Conservation (phyloP, 2,797 vertebrate genomes). For the Rhinoraja longicauda region DNA sequence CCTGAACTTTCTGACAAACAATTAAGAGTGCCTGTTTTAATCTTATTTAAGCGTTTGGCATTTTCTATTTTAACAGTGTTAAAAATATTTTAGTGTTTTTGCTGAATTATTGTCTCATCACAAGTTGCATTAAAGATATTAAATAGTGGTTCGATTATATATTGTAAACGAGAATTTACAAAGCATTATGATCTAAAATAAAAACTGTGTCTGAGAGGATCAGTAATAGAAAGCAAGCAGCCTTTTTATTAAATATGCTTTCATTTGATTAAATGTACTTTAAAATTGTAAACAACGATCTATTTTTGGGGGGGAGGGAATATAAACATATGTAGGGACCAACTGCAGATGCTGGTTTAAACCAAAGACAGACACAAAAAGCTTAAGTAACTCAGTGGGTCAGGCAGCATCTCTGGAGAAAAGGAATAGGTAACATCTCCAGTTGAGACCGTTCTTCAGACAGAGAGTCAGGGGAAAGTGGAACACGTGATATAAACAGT, state of each 20-base stretch:
- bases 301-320: not conserved
- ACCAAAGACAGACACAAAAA: no score
- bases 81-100: not conserved
- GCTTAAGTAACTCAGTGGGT: no score
- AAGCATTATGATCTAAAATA: slow-evolving; percentile 13
- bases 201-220: not conserved
- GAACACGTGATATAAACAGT: no score
- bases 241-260: not conserved
- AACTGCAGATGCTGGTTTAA: no score
- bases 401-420: no score
- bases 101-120: not conserved
- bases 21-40: slow-evolving; percentile 22
- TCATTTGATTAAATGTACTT: not conserved
- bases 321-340: no score
- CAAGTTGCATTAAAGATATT: not conserved
- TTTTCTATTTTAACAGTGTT: slow-evolving; percentile 3
- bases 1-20: not conserved
- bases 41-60: not conserved
- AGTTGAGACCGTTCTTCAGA: no score
- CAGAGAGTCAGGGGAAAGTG: no score
- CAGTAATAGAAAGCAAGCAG: not conserved
- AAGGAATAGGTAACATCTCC: no score
- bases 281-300: no score
- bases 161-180: not conserved
- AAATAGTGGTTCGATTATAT: not conserved